Conservation (phyloP, 1,140 invertebrate genomes). For the Platyscapa corneri region DNA sequence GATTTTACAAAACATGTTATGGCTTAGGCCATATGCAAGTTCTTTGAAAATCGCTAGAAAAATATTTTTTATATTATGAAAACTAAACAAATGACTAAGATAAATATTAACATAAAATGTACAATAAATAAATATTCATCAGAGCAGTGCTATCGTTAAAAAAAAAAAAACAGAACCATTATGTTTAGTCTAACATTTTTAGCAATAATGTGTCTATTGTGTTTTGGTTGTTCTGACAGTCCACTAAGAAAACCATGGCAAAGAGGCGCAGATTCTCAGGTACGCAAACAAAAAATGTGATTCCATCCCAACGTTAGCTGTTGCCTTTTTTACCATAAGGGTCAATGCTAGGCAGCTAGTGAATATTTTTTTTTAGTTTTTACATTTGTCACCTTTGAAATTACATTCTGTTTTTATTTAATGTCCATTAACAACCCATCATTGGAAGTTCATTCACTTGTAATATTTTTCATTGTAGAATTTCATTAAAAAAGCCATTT, state of each 20-base stretch:
- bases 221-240: constrained; percentile 72
- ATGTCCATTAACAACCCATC: constrained; percentile 41
- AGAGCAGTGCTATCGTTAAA: constrained; percentile 52
- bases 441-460: constrained; percentile 49
- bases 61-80: background rate
- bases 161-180: constrained; percentile 53
- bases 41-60: background rate
- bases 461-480: constrained; percentile 47
- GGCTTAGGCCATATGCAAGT: background rate
- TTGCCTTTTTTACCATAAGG: constrained; percentile 46
- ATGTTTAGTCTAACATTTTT: constrained; percentile 55
- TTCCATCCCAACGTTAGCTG: constrained; percentile 56
- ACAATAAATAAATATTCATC: constrained; percentile 35
- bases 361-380: constrained; percentile 46
- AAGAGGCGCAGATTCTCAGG: constrained; percentile 71
- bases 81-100: background rate
- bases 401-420: constrained; percentile 45
- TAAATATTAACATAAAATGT: background rate
- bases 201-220: constrained; percentile 64
- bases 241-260: constrained; percentile 70
- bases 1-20: background rate
- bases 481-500: constrained; percentile 24
- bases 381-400: constrained; percentile 46
- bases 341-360: constrained; percentile 45
- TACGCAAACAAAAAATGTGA: constrained; percentile 67